Evolutionary conservation across 2,797 vertebrate genomes (phyloP).

Genomic region (Cephalopachus bancanus): DNA sequence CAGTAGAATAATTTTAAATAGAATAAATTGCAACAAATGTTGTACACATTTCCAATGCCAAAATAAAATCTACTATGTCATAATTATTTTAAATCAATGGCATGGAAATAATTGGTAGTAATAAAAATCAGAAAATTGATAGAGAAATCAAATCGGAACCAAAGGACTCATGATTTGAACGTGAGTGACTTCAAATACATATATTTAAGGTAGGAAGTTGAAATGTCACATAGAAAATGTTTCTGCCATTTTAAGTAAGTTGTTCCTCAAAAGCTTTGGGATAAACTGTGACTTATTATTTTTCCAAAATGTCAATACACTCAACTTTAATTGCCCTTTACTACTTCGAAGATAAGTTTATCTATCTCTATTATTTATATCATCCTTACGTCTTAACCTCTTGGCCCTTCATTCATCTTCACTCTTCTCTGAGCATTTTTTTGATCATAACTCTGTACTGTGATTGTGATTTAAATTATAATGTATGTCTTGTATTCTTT

Average conservation of each 20-base stretch:
- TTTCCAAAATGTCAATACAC: slow-evolving; percentile 12
- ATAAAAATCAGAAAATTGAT: not conserved
- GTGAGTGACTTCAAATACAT: not conserved
- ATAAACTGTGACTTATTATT: not conserved
- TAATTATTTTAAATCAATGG: slow-evolving; percentile 52
- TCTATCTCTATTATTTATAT: not conserved
- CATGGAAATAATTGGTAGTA: not conserved
- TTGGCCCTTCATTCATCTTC: slow-evolving; percentile 9
- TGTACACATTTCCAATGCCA: not conserved
- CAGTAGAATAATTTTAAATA: slow-evolving; percentile 7
- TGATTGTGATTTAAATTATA: slow-evolving; percentile 1
- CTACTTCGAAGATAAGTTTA: slow-evolving; percentile 40
- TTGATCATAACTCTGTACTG: not conserved
- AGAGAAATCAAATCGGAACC: not conserved
- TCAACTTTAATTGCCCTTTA: slow-evolving; percentile 31
- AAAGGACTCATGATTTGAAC: slow-evolving; percentile 15
- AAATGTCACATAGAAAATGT: not conserved
- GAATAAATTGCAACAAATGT: slow-evolving; percentile 3
- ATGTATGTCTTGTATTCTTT: not conserved
- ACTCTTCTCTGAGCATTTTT: slow-evolving; percentile 21
- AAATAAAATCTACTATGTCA: slow-evolving; percentile 21
- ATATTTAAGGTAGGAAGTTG: slow-evolving; percentile 31
- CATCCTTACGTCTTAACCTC: slow-evolving; percentile 20
- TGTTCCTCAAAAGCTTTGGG: slow-evolving; percentile 37
- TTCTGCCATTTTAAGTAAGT: slow-evolving; percentile 23